Conservation (phyloP, 37 sponge, comb jelly and placozoan genomes). For the Halisarca cf. caerulea region DNA sequence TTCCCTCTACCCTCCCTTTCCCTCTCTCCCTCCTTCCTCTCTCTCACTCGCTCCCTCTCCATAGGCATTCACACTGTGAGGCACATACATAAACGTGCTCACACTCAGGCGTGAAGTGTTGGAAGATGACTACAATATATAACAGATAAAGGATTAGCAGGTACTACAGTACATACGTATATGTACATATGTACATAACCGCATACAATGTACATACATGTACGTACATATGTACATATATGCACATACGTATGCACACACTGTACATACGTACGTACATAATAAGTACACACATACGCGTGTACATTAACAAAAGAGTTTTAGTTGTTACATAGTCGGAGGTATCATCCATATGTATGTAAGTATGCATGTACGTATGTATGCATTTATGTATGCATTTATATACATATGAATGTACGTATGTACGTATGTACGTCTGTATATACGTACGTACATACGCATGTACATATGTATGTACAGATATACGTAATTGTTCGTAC, state of each 20-base stretch:
- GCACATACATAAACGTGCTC: too few relatives aligned
- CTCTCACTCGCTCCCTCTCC: too few relatives aligned
- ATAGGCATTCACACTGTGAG: too few relatives aligned
- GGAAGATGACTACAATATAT: too few relatives aligned
- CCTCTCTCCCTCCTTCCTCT: too few relatives aligned
- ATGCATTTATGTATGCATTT: neutral
- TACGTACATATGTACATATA: neutral
- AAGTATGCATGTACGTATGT: neutral
- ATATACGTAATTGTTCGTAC: neutral
- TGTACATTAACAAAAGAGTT: too few relatives aligned
- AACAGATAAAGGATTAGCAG: too few relatives aligned
- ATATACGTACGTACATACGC: neutral
- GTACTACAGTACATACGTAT: neutral
- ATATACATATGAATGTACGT: neutral
- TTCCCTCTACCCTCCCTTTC: too few relatives aligned
- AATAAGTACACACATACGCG: too few relatives aligned
- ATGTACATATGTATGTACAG: neutral
- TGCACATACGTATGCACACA: neutral
- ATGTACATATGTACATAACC: neutral
- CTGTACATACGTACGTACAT: neutral
- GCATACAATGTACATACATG: neutral
- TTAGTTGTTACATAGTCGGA: too few relatives aligned
- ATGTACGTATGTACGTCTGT: neutral
- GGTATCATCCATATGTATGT: neutral
- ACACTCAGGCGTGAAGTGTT: too few relatives aligned